A percentile compares a stretch with the other conserved stretches of the same genome.
These are phyloP conservation scores for Disparrhopalites patrizii DNA, from an alignment of 2,888 invertebrate species.

Conservation along the genomic window DNA sequence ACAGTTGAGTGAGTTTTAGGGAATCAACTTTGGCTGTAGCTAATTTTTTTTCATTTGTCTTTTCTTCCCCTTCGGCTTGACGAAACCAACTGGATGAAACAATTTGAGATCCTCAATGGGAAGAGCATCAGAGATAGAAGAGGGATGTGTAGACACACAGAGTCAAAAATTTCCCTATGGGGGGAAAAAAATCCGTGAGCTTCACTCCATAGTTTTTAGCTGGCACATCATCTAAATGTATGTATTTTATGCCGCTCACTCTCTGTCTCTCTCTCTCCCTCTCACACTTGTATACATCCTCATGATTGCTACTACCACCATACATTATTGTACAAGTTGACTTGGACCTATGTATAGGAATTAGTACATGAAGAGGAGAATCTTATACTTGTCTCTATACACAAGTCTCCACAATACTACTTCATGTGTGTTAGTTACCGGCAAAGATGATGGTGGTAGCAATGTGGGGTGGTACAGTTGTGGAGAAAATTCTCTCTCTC, in stretches of 20 bases:
- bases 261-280: not conserved
- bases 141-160: not conserved
- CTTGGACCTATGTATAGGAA: too few species aligned
- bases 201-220: not conserved
- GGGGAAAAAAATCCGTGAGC: not conserved
- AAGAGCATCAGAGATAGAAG: too few species aligned
- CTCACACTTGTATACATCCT: not conserved
- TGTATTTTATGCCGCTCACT: not conserved
- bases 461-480: not conserved
- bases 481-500: not conserved
- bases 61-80: not conserved
- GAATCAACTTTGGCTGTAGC: slow-evolving; percentile 18
- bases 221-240: not conserved
- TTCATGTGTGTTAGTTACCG: too few species aligned
- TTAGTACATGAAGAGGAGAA: too few species aligned
- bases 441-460: too few species aligned
- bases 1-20: slow-evolving; percentile 26
- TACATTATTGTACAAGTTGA: too few species aligned
- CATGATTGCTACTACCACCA: not conserved
- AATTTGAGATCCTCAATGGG: too few species aligned
- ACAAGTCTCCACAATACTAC: too few species aligned
- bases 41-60: slow-evolving; percentile 21
- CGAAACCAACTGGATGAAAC: too few species aligned
- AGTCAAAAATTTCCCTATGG: not conserved
- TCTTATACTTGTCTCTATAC: too few species aligned